Conservation (phyloP, 2,888 invertebrate species). For the Chloromyia formosa region DNA sequence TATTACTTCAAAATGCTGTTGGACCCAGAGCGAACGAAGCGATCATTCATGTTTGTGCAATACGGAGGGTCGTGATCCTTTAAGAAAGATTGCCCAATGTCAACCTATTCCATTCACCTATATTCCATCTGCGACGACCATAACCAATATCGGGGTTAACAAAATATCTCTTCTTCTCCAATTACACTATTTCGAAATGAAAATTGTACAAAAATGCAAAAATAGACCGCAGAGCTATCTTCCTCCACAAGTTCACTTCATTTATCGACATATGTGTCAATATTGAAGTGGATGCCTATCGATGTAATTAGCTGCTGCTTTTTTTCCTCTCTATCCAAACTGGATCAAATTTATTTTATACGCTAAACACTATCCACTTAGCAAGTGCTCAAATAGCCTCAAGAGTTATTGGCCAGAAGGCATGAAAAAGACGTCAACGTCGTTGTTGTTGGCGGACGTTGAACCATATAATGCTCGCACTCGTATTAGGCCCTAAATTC, state of each 20-base stretch:
- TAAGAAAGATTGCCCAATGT: too few species aligned
- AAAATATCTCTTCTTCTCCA: neutral
- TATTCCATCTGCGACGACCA: too few species aligned
- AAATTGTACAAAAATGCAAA: slow-evolving; percentile 42
- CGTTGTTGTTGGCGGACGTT: too few species aligned
- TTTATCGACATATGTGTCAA: slow-evolving; percentile 51
- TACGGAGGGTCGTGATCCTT: too few species aligned
- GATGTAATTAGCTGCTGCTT: slow-evolving; percentile 13
- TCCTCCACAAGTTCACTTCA: slow-evolving; percentile 3
- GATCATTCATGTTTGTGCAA: too few species aligned
- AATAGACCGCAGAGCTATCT: slow-evolving; percentile 44
- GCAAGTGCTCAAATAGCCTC: slow-evolving; percentile 42
- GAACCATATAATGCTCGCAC: too few species aligned
- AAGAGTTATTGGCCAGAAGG: slow-evolving; percentile 34
- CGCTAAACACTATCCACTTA: slow-evolving; percentile 42
- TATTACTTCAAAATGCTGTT: too few species aligned
- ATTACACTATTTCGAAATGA: slow-evolving; percentile 11
- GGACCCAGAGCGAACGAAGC: too few species aligned
- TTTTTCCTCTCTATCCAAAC: slow-evolving; percentile 1
- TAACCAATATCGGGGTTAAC: slow-evolving; percentile 26
- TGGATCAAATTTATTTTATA: slow-evolving; percentile 32
- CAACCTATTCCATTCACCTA: too few species aligned
- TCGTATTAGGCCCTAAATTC: too few species aligned
- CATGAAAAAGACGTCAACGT: slow-evolving; percentile 10
- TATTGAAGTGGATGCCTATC: slow-evolving; percentile 42